Evolutionary conservation across 1,140 invertebrate genomes (phyloP).

Genomic region (Centruroides sculpturatus): DNA sequence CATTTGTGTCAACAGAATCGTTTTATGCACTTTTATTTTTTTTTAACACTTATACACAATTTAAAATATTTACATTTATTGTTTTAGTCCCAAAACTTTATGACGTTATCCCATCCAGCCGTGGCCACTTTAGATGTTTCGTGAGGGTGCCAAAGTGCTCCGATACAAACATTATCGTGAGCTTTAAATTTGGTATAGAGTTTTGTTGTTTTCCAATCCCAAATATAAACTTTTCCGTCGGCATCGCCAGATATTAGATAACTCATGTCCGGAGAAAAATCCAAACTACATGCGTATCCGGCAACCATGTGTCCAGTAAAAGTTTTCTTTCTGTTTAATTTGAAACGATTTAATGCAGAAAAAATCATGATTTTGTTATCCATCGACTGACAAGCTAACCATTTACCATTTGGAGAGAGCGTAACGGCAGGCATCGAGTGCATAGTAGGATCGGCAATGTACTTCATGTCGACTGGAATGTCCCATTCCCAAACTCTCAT

Average conservation of each 20-base stretch:
- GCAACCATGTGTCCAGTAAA: conserved; percentile 99
- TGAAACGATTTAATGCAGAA: conserved; percentile 90
- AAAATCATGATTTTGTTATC: conserved; percentile 99
- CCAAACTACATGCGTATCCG: conserved; percentile 92
- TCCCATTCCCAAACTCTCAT: conserved; percentile 99
- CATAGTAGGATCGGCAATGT: conserved; percentile 99
- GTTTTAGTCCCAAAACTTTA: conserved; percentile 93
- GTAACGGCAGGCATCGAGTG: conserved; percentile 97
- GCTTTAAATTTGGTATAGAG: conserved; percentile 96
- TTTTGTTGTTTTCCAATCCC: conserved; percentile 99
- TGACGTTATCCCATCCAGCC: conserved; percentile 94
- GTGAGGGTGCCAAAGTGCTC: conserved; percentile 93
- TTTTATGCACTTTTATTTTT: too few species aligned
- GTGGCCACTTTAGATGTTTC: conserved; percentile 92
- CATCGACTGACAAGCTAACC: conserved; percentile 98
- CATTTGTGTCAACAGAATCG: too few species aligned
- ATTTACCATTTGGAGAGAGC: conserved; percentile 90
- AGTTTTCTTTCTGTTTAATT: conserved; percentile 93
- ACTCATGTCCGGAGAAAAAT: conserved; percentile 98
- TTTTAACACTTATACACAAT: too few species aligned
- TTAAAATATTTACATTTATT: too few species aligned
- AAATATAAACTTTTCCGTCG: conserved; percentile 95
- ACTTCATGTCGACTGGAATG: conserved; percentile 99
- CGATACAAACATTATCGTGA: conserved; percentile 93
- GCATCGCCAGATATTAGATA: conserved; percentile 98